Base-by-base conservation (phyloP, 2,888 invertebrate species). In the Agrilus mali region DNA sequence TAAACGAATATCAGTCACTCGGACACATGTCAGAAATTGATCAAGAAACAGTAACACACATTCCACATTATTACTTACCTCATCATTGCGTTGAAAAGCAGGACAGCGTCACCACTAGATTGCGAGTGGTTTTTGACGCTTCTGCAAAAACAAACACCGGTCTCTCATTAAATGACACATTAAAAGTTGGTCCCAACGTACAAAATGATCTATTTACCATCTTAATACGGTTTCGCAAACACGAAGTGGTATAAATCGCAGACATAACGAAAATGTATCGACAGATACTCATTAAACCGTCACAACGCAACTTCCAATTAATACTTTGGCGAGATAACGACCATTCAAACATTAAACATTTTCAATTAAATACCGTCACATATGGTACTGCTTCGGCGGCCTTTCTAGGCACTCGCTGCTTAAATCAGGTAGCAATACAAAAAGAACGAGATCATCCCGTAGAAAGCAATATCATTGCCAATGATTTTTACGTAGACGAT, bases 181-280 rank as follows among this genome's bases (percentile, higher is more conserved):
- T 33, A 8, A n/a, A 33, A 14, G 40, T 40, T 13, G 40, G 40
- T 16, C 33, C 33, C 8, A 33, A 33, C 7, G 20, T 40, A 16
- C 33, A 32, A 14, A 17, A 40, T 7, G 40, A 40, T 32, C n/a
- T 40, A 6, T 40, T 40, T 17, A 16, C 35, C n/a, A 41, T 41
- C 17, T 10, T 41, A 2, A 34, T 17, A 4, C 2, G 34, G 14
- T 33, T 33, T 13, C 20, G 34, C 7, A 14, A 41, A 17, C 15
- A 41, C 22, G 12, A 33, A 6, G 17, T 34, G 5, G 8, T 20
- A 7, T 22, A 16, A 10, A 13, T 34, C 12, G 33, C 40, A 13
- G 40, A 41, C 13, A 33, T 41, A n/a, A 35, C 40, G 8, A 41
- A 41, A 17, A 34, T 41, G 34, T 34, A 33, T 12, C 16, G 17